Evolutionary conservation across 2,888 invertebrate species (phyloP), one percentile per base, ranked within the genome.

Genomic region (Adelognathus sp.): DNA sequence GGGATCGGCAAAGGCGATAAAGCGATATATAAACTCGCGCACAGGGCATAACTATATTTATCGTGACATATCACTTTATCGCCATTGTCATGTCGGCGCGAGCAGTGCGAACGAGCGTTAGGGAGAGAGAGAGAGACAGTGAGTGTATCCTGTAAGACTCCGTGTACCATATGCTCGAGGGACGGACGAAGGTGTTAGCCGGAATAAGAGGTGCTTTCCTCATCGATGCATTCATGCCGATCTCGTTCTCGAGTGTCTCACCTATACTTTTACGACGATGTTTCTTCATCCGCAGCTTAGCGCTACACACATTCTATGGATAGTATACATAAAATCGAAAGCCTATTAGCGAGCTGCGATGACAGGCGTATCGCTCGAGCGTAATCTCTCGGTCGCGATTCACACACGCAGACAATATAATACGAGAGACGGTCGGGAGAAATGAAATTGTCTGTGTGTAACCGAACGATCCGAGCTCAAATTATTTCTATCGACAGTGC

Each of bases 31-130:
- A n/a, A 16, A 67, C 60, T 61, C 31, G 50, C n/a, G n/a, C n/a
- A 33, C 36, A 44, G 39, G 46, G 39, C 71, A 67, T 75, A 79
- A 71, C 66, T 75, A 75, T 79, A 79, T 79, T 75, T 71, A 75
- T 75, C 61, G 75, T 70, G 79, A 75, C 79, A 79, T 79, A 79
- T 79, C 71, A 75, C 75, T 79, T 75, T 79, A 79, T 79, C 67
- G 67, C 71, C 31, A 71, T 79, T 75, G 61, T 71, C 75, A 63
- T 67, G 79, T 56, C 31, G 33, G 39, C 41, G 39, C 41, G 41
- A 29, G 64, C 73, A n/a, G 58, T 52, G 29, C 21, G 36, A 74
- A 27, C 24, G 24, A 2, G 7, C n/a, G 14, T n/a, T n/a, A n/a
- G n/a, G 36, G 21, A 36, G 52, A 60, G 60, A 60, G 27, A n/a